These are phyloP conservation scores for Acutogordius australiensis DNA, from an alignment of 2,888 invertebrate species.

Conservation along the genomic window DNA sequence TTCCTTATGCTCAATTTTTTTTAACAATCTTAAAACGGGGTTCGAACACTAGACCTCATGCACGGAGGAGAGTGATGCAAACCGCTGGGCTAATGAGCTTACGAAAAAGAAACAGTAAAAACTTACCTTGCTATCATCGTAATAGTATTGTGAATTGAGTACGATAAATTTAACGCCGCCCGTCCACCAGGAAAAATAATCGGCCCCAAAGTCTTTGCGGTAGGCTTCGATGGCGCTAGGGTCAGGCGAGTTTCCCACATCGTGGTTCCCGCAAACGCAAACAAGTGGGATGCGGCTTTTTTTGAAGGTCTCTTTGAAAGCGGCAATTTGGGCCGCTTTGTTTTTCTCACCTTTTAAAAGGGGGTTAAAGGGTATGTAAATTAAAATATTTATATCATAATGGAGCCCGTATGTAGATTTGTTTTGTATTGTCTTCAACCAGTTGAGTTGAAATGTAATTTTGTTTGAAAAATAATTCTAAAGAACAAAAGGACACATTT, in stretches of 20 bases:
- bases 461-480: conserved; percentile 4
- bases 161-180: conserved; percentile 27
- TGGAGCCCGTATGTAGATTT: too few relatives aligned
- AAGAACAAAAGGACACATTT: too few relatives aligned
- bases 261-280: conserved; percentile 30
- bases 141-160: conserved; percentile 27
- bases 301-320: conserved; percentile 18
- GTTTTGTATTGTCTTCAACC: too few relatives aligned
- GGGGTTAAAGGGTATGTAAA: too few relatives aligned
- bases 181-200: conserved; percentile 28
- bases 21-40: too few relatives aligned
- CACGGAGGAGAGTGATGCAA: too few relatives aligned
- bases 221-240: conserved; percentile 20
- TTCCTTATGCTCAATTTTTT: too few relatives aligned
- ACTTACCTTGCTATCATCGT: conserved; percentile 17
- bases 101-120: too few relatives aligned
- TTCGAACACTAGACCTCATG: too few relatives aligned
- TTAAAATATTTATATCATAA: too few relatives aligned
- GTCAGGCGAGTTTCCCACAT: conserved; percentile 27
- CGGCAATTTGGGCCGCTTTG: not conserved
- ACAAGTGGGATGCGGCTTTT: conserved; percentile 25
- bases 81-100: too few relatives aligned
- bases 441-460: too few relatives aligned
- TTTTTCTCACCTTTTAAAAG: conserved; percentile 17
- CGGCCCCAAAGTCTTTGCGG: conserved; percentile 22